phyloP scores from a whole-genome alignment of 2,888 invertebrate genomes.

The Cremastinae sp. region DNA sequence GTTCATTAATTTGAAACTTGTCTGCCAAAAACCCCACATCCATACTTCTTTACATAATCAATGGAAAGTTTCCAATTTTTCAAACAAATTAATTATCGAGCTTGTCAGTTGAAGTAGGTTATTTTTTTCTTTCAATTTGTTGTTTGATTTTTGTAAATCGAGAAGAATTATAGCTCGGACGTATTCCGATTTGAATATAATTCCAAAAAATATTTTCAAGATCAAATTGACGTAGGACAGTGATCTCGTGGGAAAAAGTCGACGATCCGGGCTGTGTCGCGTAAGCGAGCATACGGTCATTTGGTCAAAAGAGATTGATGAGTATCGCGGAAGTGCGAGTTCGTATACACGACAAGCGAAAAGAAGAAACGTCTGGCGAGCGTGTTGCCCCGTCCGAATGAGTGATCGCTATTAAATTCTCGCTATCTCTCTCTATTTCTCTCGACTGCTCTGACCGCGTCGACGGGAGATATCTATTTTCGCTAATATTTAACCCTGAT shows the following conservation, averaged over 20 bases:
- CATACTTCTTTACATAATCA: neutral
- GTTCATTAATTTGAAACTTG: slow-evolving; percentile 20
- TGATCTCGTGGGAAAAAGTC: slow-evolving; percentile 49
- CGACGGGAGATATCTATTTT: slow-evolving; percentile 58
- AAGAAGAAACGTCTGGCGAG: slow-evolving; percentile 46
- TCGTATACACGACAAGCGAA: slow-evolving; percentile 47
- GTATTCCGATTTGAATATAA: neutral
- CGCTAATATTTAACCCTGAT: slow-evolving; percentile 62
- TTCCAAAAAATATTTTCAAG: neutral
- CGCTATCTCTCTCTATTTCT: slow-evolving; percentile 12
- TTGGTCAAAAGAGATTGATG: slow-evolving; percentile 50
- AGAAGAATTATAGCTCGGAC: too few species aligned
- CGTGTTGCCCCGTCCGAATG: slow-evolving; percentile 58
- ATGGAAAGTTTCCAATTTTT: slow-evolving; percentile 17
- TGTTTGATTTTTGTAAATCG: neutral
- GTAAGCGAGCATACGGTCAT: slow-evolving; percentile 26
- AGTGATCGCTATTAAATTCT: slow-evolving; percentile 44
- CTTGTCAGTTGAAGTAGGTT: neutral
- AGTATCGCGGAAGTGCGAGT: slow-evolving; percentile 12
- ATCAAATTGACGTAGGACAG: slow-evolving; percentile 24
- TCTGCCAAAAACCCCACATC: slow-evolving; percentile 17
- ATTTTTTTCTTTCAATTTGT: slow-evolving; percentile 7
- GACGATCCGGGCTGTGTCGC: slow-evolving; percentile 43
- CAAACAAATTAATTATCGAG: slow-evolving; percentile 11
- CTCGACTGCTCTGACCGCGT: slow-evolving; percentile 17